These are phyloP conservation scores for Drosophila nr. perissopoda DNA, from an alignment of 2,888 invertebrate genomes.

Conservation along the genomic window DNA sequence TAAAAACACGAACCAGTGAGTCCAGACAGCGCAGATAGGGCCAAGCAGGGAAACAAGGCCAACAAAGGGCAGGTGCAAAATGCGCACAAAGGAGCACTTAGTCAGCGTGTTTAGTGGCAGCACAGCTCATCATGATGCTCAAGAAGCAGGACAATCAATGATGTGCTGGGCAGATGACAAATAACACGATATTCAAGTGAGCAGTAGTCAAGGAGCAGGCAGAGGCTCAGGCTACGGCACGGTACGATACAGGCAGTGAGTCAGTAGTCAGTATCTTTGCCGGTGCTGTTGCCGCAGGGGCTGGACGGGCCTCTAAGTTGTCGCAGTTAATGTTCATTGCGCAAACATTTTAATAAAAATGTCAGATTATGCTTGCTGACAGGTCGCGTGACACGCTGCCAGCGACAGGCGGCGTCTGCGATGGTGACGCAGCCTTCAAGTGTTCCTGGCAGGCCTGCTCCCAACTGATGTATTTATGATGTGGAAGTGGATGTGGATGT, in stretches of 20 bases:
- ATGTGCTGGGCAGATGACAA: slow-evolving; percentile 51
- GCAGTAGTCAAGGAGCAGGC: slow-evolving; percentile 27
- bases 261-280: slow-evolving; percentile 2
- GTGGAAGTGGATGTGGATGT: slow-evolving; percentile 34
- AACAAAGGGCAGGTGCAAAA: slow-evolving; percentile 66
- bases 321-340: slow-evolving; percentile 62
- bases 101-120: slow-evolving; percentile 45
- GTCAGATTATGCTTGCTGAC: slow-evolving; percentile 79
- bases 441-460: slow-evolving; percentile 51
- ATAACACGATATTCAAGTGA: slow-evolving; percentile 64
- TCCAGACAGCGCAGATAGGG: neutral
- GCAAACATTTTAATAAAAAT: slow-evolving; percentile 83
- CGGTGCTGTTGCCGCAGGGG: slow-evolving; percentile 17
- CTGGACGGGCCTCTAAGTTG: slow-evolving; percentile 49
- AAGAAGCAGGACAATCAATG: slow-evolving; percentile 44
- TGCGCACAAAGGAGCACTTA: slow-evolving; percentile 77
- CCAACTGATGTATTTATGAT: slow-evolving; percentile 76
- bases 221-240: neutral
- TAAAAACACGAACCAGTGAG: neutral
- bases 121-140: slow-evolving; percentile 39
- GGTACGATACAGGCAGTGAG: slow-evolving; percentile 1
- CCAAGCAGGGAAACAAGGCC: slow-evolving; percentile 12
- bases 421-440: slow-evolving; percentile 57
- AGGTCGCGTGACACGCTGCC: slow-evolving; percentile 81
- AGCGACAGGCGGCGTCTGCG: slow-evolving; percentile 66